phyloP scores from a whole-genome alignment of 1,140 invertebrate genomes.

The Rhagoletis zephyria region DNA sequence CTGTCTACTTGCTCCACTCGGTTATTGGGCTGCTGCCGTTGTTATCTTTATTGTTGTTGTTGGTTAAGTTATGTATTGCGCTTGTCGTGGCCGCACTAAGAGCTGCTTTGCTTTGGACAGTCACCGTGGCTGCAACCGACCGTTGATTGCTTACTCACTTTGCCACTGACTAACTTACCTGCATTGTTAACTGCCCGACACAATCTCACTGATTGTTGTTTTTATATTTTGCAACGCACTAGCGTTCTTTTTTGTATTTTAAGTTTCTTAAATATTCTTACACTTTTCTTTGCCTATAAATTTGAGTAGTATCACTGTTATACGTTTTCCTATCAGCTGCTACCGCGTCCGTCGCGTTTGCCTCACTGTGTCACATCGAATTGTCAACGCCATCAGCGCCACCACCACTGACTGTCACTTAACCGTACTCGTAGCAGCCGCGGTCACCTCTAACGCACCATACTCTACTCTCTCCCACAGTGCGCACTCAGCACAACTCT shows the following conservation, averaged over 20 bases:
- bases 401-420: background rate
- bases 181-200: background rate
- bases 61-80: background rate
- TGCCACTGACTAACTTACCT: slow-evolving; percentile 9
- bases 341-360: background rate
- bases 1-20: slow-evolving; percentile 37
- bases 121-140: background rate
- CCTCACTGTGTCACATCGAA: slow-evolving; percentile 24
- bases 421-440: slow-evolving; percentile 12
- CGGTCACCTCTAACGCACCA: slow-evolving; percentile 35
- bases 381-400: background rate
- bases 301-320: background rate
- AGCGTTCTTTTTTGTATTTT: background rate
- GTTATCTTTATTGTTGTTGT: background rate
- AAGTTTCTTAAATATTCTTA: background rate
- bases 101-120: background rate
- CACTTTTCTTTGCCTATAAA: background rate
- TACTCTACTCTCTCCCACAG: background rate
- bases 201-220: background rate
- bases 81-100: slow-evolving; percentile 5
- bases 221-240: background rate
- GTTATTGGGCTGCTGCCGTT: background rate
- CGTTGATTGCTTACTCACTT: background rate
- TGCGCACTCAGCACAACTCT: background rate
- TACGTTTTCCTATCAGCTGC: background rate